Percentiles rank a stretch among this genome's conserved stretches.
Conservation (phyloP, 2,888 invertebrate genomes). For the Lapara coniferarum region DNA sequence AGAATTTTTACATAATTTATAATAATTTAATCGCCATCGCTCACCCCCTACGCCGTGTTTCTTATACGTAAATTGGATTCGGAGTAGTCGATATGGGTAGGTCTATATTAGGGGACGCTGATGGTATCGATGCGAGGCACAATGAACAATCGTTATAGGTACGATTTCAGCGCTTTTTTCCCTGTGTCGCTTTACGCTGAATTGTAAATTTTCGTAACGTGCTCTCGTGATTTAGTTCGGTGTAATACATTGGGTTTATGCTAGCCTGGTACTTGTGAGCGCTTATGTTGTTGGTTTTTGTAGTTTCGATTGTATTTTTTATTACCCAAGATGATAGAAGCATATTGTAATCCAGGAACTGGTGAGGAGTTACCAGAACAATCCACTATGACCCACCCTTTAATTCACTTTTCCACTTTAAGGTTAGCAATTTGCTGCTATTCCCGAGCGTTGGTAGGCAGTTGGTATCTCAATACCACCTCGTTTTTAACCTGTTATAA, state of each 20-base stretch:
- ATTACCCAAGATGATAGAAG: no score
- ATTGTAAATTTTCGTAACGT: conserved; percentile 6
- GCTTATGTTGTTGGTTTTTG: background rate
- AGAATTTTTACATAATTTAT: no score
- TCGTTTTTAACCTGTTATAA: no score
- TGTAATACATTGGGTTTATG: background rate
- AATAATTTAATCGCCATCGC: conserved; percentile 35
- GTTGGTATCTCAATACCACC: no score
- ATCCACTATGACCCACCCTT: no score
- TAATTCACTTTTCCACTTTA: no score
- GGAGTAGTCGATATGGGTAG: conserved; percentile 72
- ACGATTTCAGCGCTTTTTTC: conserved; percentile 31
- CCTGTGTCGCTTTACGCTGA: conserved; percentile 13
- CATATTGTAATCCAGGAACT: no score
- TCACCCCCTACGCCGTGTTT: conserved; percentile 40
- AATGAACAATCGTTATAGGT: conserved; percentile 43
- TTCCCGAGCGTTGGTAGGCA: no score
- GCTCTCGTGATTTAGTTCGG: no score
- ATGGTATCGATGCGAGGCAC: conserved; percentile 56
- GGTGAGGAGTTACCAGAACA: no score
- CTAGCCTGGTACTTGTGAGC: background rate
- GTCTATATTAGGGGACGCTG: conserved; percentile 69
- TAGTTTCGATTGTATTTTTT: background rate
- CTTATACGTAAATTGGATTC: conserved; percentile 78
- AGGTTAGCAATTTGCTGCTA: no score